Evolutionary conservation across 2,113 vertebrate genomes (phyloP), one percentile per base, ranked within the genome.

Genomic region (Otus sunia): DNA sequence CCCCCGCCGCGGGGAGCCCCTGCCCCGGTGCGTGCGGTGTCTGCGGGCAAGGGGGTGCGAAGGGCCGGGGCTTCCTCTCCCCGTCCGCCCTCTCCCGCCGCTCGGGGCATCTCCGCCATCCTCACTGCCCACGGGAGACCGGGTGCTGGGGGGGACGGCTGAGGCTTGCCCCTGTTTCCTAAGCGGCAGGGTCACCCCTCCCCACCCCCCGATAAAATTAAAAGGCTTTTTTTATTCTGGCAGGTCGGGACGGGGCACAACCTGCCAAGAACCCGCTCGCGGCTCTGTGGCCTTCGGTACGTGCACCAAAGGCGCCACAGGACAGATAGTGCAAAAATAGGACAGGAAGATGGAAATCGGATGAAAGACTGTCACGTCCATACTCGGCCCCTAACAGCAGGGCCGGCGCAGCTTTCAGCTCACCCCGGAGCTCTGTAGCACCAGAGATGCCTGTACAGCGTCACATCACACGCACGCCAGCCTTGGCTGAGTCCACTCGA

Each of bases 381-480:
- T 5, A 2, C 49, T 53, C 43, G 21, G 7, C 32, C 14, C 20
- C 55, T 12, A 41, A 39, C n/a, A 60, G 78, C 20, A 30, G 16
- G 27, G 76, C 41, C 9, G 1, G 32, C 29, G 15, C 49, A 43
- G 27, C 30, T 32, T 37, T 59, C 66, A 30, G 3, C 27, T 83
- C 19, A 2, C 9, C 53, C 27, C 49, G 4, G 43, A 20, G 19
- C 37, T 79, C 53, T 30, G n/a, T 32, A 43, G 53, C 1, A 0
- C 43, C 64, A 60, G 53, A 56, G 45, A 19, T 19, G 53, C 13
- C 53, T 13, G 0, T 11, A 9, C 21, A 39, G 53, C 1, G 0
- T n/a, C n/a, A 39, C 50, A 17, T 43, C 53, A 14, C 3, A 0
- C 3, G 2, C 26, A 7, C 4, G 1, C 16, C 52, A 50, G 37